A percentile compares a stretch with the other conserved stretches of the same genome.
Conservation (phyloP, 2,888 invertebrate genomes). For the Atherix ibis region DNA sequence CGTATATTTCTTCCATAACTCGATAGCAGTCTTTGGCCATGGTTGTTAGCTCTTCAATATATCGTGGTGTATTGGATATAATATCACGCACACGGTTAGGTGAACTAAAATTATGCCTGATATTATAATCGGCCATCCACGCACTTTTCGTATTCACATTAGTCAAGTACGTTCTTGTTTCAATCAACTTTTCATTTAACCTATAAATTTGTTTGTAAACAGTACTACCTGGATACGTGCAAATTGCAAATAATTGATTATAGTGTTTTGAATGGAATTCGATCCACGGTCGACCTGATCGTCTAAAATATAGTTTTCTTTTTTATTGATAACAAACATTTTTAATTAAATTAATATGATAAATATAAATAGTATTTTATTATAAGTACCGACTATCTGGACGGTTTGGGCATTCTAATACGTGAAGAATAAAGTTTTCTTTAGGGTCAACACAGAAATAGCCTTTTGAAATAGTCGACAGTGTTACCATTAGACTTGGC, state of each 20-base stretch:
- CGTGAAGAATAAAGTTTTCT: constrained; percentile 33
- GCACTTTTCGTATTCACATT: constrained; percentile 30
- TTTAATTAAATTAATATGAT: background rate
- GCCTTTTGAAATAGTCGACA: constrained; percentile 43
- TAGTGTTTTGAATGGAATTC: constrained; percentile 43
- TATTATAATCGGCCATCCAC: constrained; percentile 57
- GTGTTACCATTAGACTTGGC: constrained; percentile 45
- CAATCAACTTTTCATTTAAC: constrained; percentile 28
- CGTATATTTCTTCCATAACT: constrained; percentile 41
- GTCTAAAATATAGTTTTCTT: constrained; percentile 16
- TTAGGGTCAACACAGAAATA: constrained; percentile 39
- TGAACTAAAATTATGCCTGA: constrained; percentile 50
- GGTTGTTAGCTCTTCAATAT: constrained; percentile 40
- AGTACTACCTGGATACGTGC: constrained; percentile 47
- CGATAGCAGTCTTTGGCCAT: constrained; percentile 40
- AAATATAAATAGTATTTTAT: constrained; percentile 2
- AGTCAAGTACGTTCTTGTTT: constrained; percentile 26
- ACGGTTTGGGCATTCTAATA: constrained; percentile 39
- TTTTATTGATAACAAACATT: background rate
- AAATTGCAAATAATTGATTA: constrained; percentile 46
- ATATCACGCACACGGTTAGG: constrained; percentile 48
- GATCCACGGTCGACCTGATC: constrained; percentile 35
- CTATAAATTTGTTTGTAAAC: constrained; percentile 35
- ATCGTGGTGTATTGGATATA: constrained; percentile 37
- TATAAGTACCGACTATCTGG: constrained; percentile 23